Percentiles rank a stretch among this genome's conserved stretches.
These are phyloP conservation scores for Odontocerum albicorne DNA, from an alignment of 2,888 invertebrate species.

Conservation along the genomic window DNA sequence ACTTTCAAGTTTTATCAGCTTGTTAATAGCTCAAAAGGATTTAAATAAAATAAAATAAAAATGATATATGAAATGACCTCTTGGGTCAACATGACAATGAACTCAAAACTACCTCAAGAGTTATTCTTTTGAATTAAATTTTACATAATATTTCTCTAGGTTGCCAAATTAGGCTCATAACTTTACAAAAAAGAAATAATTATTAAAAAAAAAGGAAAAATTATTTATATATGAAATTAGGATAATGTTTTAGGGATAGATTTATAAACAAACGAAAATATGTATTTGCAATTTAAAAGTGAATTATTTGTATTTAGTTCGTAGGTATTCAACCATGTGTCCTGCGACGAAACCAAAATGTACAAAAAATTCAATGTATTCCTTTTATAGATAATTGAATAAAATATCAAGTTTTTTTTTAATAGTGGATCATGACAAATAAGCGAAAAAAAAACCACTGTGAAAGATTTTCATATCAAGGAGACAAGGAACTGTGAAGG, in stretches of 20 bases:
- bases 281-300: constrained; percentile 22
- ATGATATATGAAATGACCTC: too few species aligned
- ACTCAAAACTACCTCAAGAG: constrained; percentile 28
- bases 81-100: too few species aligned
- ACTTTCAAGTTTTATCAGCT: too few species aligned
- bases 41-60: too few species aligned
- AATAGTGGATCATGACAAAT: too few species aligned
- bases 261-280: constrained; percentile 25
- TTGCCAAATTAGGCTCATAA: constrained; percentile 29
- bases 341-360: constrained; percentile 33
- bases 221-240: constrained; percentile 26
- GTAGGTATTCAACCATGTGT: constrained; percentile 19
- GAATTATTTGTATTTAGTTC: constrained; percentile 27
- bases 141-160: constrained; percentile 21
- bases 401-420: too few species aligned
- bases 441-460: too few species aligned
- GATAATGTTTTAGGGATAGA: constrained; percentile 21
- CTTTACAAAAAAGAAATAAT: constrained; percentile 10
- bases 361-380: constrained; percentile 28
- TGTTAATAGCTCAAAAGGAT: too few species aligned
- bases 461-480: too few species aligned
- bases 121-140: constrained; percentile 13
- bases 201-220: constrained; percentile 14
- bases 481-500: too few species aligned
- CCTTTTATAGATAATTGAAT: too few species aligned